Base-by-base conservation (phyloP, 2,113 vertebrate species). In the Bufo bufo region DNA sequence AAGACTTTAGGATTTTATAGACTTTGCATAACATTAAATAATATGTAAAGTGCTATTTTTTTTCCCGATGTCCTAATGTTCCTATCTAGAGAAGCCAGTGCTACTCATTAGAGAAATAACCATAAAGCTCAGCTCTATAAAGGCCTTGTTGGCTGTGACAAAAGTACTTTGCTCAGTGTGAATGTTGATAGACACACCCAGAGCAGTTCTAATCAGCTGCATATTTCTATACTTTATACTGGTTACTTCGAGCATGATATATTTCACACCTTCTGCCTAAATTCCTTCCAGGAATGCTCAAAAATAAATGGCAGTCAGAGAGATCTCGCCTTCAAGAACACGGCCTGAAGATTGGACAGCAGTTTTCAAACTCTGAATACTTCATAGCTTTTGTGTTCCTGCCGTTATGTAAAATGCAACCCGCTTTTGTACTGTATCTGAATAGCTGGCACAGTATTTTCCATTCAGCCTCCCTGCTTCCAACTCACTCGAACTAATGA, bases 341-440 rank as follows among this genome's bases (percentile, higher is more conserved):
- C 80, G 84, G n/a, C 45, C 47, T 84, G 61, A 49, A 63, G n/a
- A 72, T 87, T 87, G 52, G 77, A 23, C 79, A 71, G 77, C 49
- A 69, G 61, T 66, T 84, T 52, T 74, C 72, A 63, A 74, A 89
- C 45, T 84, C 80, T 83, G 47, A 75, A 88, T 83, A 45, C 56
- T 52, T 75, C 59, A 65, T 71, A 78, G 87, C 87, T 89, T 89
- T 89, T 89, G 87, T 89, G 56, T 50, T 77, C 47, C 69, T 52
- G 66, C 82, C 82, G 79, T 84, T 89, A 89, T 89, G 74, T 78
- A 89, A 84, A 89, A 84, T 84, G 87, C 81, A 58, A 65, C 33
- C 81, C 74, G 80, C 87, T 89, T 89, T 89, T 89, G 87, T 84
- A 84, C 87, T 89, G 87, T 84, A 89, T 65, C 59, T 89, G 87